Conservation (phyloP, 2,113 vertebrate genomes). For the Hyla sarda region DNA sequence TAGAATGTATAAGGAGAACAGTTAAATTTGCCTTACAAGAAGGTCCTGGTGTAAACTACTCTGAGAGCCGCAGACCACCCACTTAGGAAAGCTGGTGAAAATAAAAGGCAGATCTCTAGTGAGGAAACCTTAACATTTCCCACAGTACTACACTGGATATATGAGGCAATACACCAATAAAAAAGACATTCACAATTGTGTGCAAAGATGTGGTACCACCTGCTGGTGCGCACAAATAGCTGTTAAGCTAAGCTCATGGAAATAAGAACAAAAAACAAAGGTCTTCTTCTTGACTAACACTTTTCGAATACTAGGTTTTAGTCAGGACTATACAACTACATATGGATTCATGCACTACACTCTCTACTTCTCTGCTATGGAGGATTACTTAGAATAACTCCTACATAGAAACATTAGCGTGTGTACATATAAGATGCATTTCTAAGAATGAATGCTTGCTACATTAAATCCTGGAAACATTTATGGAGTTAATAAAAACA, state of each 20-base stretch:
- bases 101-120: background rate
- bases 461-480: too few species aligned
- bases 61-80: slow-evolving; percentile 44
- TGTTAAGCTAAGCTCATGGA: background rate
- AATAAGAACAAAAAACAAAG: background rate
- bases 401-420: too few species aligned
- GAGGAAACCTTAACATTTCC: background rate
- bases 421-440: too few species aligned
- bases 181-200: background rate
- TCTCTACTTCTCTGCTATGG: too few species aligned
- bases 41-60: slow-evolving; percentile 41
- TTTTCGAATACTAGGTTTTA: background rate
- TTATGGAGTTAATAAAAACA: too few species aligned
- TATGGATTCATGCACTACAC: too few species aligned
- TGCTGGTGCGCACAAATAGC: background rate
- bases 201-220: background rate
- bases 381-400: too few species aligned
- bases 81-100: slow-evolving; percentile 41
- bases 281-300: too few species aligned
- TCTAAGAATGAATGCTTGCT: too few species aligned
- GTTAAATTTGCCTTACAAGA: slow-evolving; percentile 23
- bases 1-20: slow-evolving; percentile 21
- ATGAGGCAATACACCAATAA: background rate
- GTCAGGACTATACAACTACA: background rate
- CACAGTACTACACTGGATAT: background rate